Base-by-base conservation (phyloP, 2,888 invertebrate species). In the Lasioglossum morio region DNA sequence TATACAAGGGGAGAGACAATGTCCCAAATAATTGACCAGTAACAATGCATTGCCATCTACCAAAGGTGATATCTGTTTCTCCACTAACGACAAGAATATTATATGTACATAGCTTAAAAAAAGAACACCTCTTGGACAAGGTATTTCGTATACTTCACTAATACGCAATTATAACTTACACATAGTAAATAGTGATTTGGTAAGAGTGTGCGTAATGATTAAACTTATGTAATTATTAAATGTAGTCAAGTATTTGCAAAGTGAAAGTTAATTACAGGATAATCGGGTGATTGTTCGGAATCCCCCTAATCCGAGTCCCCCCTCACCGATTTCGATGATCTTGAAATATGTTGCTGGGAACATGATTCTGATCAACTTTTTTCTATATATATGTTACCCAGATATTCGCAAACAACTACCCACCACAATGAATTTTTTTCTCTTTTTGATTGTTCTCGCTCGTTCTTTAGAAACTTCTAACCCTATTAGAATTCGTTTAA, bases 1-100 rank as follows among this genome's bases (percentile, higher is more conserved):
- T 88, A 79, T 78, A 57, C 81, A 87, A 90, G 93, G 94, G 93
- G 94, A 94, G 94, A 94, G 94, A 94, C 94, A 94, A 92, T 88
- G 85, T 86, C 88, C 85, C 72, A 84, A 76, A 83, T 86, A 79
- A 84, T 79, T 78, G 87, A 84, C 80, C 80, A 76, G 82, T 78
- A 88, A 84, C 66, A 87, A 72, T 84, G 73, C 86, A 70, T 86
- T 89, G 92, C 91, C 92, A 91, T 87, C 87, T 92, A 93, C 92
- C 92, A 92, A 84, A 91, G 87, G 79, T 85, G 87, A 83, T 88
- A 82, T 89, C 81, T 82, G 84, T 85, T 72, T 81, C 88, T 85
- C 85, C 87, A 87, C 87, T 82, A 89, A 85, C 84, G 84, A 86
- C 90, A 80, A 72, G 79, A 74, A 57, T 78, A 87, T 85, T 90